These are phyloP conservation scores for Microhierax caerulescens DNA, from an alignment of 2,797 vertebrate species.

Conservation along the genomic window DNA sequence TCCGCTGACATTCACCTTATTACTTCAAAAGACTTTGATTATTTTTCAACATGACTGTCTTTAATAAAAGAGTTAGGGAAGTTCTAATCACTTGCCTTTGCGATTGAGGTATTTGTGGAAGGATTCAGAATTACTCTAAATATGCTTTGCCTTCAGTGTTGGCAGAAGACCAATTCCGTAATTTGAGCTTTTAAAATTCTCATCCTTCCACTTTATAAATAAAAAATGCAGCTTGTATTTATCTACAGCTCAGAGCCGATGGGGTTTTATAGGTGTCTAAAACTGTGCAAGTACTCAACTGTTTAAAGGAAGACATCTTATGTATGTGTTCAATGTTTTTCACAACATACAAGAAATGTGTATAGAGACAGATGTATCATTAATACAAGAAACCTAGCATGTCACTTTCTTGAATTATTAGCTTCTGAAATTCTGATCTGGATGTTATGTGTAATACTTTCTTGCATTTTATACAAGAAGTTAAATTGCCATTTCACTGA, in stretches of 20 bases:
- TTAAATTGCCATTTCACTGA: not conserved
- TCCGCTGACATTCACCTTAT: not conserved
- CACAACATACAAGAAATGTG: not conserved
- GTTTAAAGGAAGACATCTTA: not conserved
- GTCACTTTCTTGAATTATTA: not conserved
- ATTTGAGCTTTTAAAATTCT: not conserved
- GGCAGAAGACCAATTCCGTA: not conserved
- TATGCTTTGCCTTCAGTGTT: not conserved
- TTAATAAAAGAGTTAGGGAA: not conserved
- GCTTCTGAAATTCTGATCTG: not conserved
- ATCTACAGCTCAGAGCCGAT: not conserved
- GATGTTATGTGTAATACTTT: not conserved
- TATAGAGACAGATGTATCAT: not conserved
- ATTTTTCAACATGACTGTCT: not conserved
- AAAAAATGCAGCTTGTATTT: not conserved
- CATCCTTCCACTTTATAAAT: not conserved
- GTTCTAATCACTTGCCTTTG: not conserved
- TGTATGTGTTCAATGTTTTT: not conserved
- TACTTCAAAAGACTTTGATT: not conserved
- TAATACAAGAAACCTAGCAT: not conserved
- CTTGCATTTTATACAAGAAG: not conserved
- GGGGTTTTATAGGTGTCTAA: not conserved
- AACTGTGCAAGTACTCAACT: not conserved
- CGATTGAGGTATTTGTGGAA: not conserved
- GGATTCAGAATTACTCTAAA: not conserved